Percentiles rank a stretch among this genome's conserved stretches.
Evolutionary conservation across 1,140 invertebrate species (phyloP).

Genomic region (Triops cancriformis): DNA sequence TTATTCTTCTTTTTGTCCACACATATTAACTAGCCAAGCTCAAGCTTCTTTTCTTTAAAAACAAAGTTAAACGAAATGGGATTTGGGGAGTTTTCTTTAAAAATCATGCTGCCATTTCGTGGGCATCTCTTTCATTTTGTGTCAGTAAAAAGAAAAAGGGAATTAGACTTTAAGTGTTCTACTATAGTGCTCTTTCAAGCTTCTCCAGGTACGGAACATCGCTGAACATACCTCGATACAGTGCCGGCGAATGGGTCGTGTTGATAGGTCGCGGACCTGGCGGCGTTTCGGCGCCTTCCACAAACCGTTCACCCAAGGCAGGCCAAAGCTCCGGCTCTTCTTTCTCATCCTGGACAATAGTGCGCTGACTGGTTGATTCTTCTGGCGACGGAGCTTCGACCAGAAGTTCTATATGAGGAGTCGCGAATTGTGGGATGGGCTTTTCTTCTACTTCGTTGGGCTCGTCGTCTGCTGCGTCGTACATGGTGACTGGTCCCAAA

Average conservation of each 20-base stretch:
- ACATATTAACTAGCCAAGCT: background rate
- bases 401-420: background rate
- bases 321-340: background rate
- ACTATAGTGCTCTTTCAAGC: too few relatives aligned
- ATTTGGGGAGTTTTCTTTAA: background rate
- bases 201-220: background rate
- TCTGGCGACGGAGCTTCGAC: slow-evolving; percentile 18
- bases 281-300: slow-evolving; percentile 24
- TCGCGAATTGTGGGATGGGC: slow-evolving; percentile 14
- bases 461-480: slow-evolving; percentile 6
- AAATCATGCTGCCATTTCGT: background rate
- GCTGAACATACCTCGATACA: background rate
- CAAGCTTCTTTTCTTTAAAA: too few relatives aligned
- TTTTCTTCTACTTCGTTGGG: slow-evolving; percentile 26
- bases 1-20: background rate
- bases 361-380: background rate
- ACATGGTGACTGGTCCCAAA: background rate
- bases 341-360: slow-evolving; percentile 9
- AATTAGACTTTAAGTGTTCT: background rate
- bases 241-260: background rate
- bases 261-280: background rate
- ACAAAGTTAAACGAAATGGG: background rate
- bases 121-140: background rate
- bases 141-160: background rate
- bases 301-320: slow-evolving; percentile 23